Percentiles rank a stretch among this genome's conserved stretches.
These are phyloP conservation scores for Petrolisthes cinctipes DNA, from an alignment of 2,888 invertebrate genomes.

Conservation along the genomic window DNA sequence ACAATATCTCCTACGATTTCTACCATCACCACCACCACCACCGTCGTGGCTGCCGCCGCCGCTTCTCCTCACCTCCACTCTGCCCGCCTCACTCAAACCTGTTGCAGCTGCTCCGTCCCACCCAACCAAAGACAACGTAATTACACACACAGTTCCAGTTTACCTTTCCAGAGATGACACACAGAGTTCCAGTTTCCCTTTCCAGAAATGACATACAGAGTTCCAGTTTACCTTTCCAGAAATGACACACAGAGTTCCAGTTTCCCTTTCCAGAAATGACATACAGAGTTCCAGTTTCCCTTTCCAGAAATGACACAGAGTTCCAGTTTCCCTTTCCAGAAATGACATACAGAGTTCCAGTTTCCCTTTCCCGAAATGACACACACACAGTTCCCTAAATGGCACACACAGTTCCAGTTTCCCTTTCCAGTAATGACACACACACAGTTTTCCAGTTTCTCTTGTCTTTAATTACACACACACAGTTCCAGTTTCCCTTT, in stretches of 20 bases:
- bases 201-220: neutral
- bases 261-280: neutral
- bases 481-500: neutral
- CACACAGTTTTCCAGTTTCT: neutral
- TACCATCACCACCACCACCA: neutral
- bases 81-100: slow-evolving; percentile 9
- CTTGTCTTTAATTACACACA: neutral
- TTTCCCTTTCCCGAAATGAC: neutral
- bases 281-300: neutral
- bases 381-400: neutral
- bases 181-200: neutral
- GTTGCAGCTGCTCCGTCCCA: slow-evolving; percentile 25
- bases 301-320: neutral
- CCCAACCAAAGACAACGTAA: slow-evolving; percentile 17
- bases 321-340: neutral
- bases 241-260: neutral
- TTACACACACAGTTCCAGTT: neutral
- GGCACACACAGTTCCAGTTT: neutral
- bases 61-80: neutral
- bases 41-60: neutral
- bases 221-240: neutral
- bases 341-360: neutral
- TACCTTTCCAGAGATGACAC: neutral
- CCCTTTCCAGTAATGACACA: too few relatives aligned
- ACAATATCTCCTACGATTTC: neutral